Evolutionary conservation across 2,797 vertebrate species (phyloP).

Genomic region (Muscicapa striata): DNA sequence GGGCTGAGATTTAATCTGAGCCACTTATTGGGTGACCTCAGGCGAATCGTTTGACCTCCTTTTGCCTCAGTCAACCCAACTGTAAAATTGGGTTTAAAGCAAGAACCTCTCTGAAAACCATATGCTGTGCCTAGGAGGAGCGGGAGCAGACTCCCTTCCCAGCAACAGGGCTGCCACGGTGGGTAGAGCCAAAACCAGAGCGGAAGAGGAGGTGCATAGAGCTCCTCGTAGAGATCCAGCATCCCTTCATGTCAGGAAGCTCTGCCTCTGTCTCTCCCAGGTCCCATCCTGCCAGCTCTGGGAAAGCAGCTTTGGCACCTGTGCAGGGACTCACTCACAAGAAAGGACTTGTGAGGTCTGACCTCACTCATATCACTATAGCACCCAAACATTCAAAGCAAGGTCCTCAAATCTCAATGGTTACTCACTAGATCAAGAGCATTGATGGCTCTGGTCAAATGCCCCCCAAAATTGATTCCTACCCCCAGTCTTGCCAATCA

Average conservation of each 20-base stretch:
- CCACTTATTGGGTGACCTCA: slow-evolving; percentile 67
- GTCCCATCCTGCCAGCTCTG: not conserved
- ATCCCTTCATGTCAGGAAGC: not conserved
- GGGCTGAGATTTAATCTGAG: slow-evolving; percentile 75
- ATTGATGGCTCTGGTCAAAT: not conserved
- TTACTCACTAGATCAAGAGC: not conserved
- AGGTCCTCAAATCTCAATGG: not conserved
- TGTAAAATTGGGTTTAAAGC: slow-evolving; percentile 70
- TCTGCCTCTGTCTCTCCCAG: accelerated
- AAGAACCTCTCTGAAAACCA: slow-evolving; percentile 60
- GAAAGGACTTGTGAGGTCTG: not conserved
- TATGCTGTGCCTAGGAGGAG: slow-evolving; percentile 51
- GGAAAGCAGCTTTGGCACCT: not conserved
- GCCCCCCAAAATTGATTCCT: not conserved
- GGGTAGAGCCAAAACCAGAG: not conserved
- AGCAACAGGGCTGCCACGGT: not conserved
- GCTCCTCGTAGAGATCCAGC: not conserved
- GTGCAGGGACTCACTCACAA: accelerated
- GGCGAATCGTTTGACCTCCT: slow-evolving; percentile 65
- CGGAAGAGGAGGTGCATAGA: accelerated
- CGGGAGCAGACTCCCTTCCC: slow-evolving; percentile 7
- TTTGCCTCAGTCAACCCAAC: slow-evolving; percentile 66
- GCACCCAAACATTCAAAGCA: not conserved
- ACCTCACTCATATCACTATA: not conserved
- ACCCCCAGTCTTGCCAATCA: not conserved